Base-by-base conservation (phyloP, 2,888 invertebrate genomes). In the Furcula furcula region DNA sequence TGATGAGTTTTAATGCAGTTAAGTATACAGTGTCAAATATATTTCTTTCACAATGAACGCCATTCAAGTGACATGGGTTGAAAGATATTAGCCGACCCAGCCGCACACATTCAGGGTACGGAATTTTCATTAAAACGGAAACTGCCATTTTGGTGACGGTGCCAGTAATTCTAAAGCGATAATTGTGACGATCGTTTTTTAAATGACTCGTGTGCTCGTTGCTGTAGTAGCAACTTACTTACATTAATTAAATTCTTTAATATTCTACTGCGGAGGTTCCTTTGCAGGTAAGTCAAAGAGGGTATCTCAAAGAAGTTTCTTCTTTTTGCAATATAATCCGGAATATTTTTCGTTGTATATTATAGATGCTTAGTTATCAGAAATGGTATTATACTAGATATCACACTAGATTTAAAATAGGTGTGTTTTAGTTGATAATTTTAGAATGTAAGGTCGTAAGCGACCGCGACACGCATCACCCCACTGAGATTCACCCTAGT, bases 111-210 rank as follows among this genome's bases (percentile, higher is more conserved):
- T 36, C 22, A 6, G 21, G 22, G 4, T 12, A 28, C 49, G 48
- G 61, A 64, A 61, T 58, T 60, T 49, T 55, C 48, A 60, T 65
- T 64, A 54, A 27, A 44, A 34, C 21, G 23, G 23, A 26, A 18
- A 30, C n/a, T 23, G 15, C 12, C 39, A 33, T 47, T 38, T 39
- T 37, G 16, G 12, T 14, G 10, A 16, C 10, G 26, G 22, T 31
- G 13, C 31, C 9, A 14, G 29, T 18, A 23, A 29, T 20, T 18
- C 20, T 12, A 13, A 11, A 21, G 28, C 29, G n/a, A 40, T 34
- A 31, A 47, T 45, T 29, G 9, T 7, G 12, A n/a, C n/a, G 20
- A n/a, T n/a, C 21, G 10, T 23, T 30, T 23, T 16, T 12, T 7
- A 7, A 12, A 13, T 12, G 12, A 23, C 11, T 2, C 7, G 12